A percentile compares a stretch with the other conserved stretches of the same genome.
Evolutionary conservation across 2,113 vertebrate species (phyloP).

Genomic region (Myotis davidii): DNA sequence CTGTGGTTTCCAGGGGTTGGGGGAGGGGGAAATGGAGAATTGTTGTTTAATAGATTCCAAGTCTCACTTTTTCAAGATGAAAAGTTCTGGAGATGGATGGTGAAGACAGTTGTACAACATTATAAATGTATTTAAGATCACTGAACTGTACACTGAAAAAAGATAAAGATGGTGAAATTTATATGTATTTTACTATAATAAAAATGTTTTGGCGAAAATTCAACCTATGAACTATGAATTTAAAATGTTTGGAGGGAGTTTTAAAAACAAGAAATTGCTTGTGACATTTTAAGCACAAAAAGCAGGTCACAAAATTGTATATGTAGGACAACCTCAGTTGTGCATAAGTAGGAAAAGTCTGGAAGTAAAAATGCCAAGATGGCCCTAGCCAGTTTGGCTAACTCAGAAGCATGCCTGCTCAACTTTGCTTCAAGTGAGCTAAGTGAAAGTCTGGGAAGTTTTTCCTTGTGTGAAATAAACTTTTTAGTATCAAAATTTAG

Average conservation of each 20-base stretch:
- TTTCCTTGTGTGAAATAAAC: neutral
- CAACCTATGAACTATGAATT: neutral
- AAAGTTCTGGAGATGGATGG: neutral
- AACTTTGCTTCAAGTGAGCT: neutral
- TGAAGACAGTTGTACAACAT: neutral
- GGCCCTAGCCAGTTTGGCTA: no score
- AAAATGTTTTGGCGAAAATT: neutral
- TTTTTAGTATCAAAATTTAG: constrained; percentile 15
- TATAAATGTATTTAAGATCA: neutral
- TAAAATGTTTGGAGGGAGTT: neutral
- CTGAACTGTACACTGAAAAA: neutral
- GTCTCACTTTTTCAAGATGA: neutral
- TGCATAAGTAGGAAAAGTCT: neutral
- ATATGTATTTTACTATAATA: neutral
- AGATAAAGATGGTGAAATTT: neutral
- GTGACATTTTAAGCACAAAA: neutral
- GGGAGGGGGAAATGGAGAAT: neutral
- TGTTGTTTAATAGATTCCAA: neutral
- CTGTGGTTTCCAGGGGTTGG: neutral
- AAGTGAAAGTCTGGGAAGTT: neutral
- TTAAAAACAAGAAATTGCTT: neutral
- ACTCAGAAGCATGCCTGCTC: neutral
- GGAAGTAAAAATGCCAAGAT: neutral
- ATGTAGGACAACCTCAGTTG: neutral
- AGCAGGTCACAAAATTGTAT: neutral